Evolutionary conservation across 2,888 invertebrate genomes (phyloP).

Genomic region (Aquatica leii): DNA sequence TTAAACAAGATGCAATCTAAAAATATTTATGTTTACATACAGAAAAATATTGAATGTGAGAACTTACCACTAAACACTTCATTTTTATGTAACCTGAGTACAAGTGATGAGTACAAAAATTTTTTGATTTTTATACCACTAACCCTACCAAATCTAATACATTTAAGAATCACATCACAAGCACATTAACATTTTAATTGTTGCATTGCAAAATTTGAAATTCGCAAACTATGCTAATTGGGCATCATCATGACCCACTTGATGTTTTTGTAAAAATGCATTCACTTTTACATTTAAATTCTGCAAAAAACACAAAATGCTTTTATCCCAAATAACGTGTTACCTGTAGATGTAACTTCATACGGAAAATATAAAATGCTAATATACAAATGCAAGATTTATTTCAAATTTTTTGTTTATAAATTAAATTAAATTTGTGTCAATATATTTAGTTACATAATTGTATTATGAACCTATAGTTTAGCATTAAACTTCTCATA

Average conservation of each 20-base stretch:
- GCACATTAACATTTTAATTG: not conserved
- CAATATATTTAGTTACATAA: too few species aligned
- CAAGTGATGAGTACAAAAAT: not conserved
- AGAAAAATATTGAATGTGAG: not conserved
- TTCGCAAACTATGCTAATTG: not conserved
- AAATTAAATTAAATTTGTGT: too few species aligned
- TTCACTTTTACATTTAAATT: slow-evolving; percentile 7
- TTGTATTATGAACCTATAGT: too few species aligned
- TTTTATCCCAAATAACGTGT: too few species aligned
- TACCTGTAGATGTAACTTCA: too few species aligned
- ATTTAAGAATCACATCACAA: not conserved
- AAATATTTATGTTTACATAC: not conserved
- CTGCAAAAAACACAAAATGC: not conserved
- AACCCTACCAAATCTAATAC: not conserved
- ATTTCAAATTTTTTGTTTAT: too few species aligned
- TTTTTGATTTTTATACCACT: not conserved
- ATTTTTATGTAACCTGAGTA: not conserved
- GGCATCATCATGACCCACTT: not conserved
- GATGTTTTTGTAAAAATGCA: not conserved
- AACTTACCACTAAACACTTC: slow-evolving; percentile 2
- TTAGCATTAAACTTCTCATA: too few species aligned
- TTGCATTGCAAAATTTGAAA: not conserved
- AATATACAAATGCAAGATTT: too few species aligned
- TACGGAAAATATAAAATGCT: too few species aligned
- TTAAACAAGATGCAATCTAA: not conserved